Base-by-base conservation (phyloP, 1,140 invertebrate genomes). In the Elymnias hypermnestra region DNA sequence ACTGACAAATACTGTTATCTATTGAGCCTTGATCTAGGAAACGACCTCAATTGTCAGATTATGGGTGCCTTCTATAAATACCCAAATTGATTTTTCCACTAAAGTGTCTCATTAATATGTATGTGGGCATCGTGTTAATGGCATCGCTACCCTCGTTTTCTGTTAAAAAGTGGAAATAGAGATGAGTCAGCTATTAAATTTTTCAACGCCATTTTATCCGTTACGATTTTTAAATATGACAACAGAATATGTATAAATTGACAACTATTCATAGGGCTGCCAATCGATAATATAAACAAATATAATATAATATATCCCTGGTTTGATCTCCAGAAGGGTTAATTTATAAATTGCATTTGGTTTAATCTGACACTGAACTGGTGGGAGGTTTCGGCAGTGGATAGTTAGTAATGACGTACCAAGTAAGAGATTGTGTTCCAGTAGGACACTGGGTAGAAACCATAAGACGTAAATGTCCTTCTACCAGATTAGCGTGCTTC, bases 41-140 rank as follows among this genome's bases (percentile, higher is more conserved):
- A 39, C 22, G 37, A 25, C 37, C 37, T 39, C 37, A 39, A 39
- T 13, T 14, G 37, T 39, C 37, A 39, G 37, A 39, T 39, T 39
- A 39, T 22, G 17, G 15, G 10, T n/a, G 3, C 6, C 9, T 26
- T 39, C n/a, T 39, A 25, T 15, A 39, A 39, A 39, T 26, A 14
- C 8, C 10, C 37, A 39, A 43, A 43, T 51, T 37, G 18, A 49
- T 21, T 36, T 14, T 22, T 15, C 33, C 26, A 9, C 31, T 21
- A 40, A 43, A 38, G 26, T 33, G 29, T n/a, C 40, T 40, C 25
- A 45, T 52, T 25, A 52, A 52, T 52, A 52, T 52, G 33, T 39
- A 45, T 52, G 19, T 5, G 7, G 12, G 18, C 8, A 25, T 28
- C 36, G 35, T 7, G 2, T n/a, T 28, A 8, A 25, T 8, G 23